Base-by-base conservation (phyloP, 2,113 vertebrate species). In the Phalacrocorax pelagicus region DNA sequence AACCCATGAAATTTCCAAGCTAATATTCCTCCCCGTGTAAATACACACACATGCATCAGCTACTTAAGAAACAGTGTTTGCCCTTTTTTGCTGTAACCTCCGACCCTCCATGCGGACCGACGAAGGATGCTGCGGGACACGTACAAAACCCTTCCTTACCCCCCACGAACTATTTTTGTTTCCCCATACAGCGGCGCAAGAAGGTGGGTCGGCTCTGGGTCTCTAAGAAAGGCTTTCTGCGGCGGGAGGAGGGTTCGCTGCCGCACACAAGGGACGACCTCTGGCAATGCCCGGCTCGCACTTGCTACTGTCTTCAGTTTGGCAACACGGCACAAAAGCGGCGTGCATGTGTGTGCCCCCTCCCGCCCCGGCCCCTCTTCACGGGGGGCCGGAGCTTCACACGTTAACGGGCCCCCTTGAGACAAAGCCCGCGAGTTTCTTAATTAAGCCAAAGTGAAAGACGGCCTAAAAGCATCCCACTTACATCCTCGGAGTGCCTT, bases 391-490 rank as follows among this genome's bases (percentile, higher is more conserved):
- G 10, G 82, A 92, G 97, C 97, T 90, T 87, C 81, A 81, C 67
- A 81, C 77, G 16, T 77, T 94, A 98, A 95, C 62, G 38, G 97
- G 97, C 95, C 97, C 97, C 96, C 88, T 84, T 30, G 66, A 97
- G 94, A 99, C 98, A 98, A 98, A 99, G 98, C 93, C 90, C 66
- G 90, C 23, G 63, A 97, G 97, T 97, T 98, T 97, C 98, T 98
- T 98, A 98, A 98, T 98, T 97, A 98, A 98, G 98, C 91, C 96
- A 44, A 94, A 98, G 97, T 97, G 98, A 98, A 98, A 98, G 97
- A 97, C 97, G 32, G 97, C 95, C 96, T 96, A 96, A 97, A 97
- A 96, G 83, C 89, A 97, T 96, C 98, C 78, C 71, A 44, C 97
- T 97, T 75, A 82, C 97, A 96, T 92, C 95, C 97, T 71, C 70